Evolutionary conservation across 2,888 invertebrate species (phyloP), one percentile per base, ranked within the genome.

Genomic region (Agriopis aurantiaria): DNA sequence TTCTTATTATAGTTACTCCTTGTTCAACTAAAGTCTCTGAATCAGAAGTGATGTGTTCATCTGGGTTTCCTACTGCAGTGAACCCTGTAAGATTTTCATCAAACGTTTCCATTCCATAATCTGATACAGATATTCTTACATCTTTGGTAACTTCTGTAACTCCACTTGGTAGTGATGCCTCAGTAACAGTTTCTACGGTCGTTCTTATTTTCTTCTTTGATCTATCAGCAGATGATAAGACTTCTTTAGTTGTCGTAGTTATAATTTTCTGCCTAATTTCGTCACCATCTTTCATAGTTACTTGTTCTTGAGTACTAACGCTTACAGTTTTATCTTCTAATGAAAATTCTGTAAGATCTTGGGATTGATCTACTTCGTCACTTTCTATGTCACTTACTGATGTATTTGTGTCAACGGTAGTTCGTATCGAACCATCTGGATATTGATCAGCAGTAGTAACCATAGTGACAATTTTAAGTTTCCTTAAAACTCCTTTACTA

Each of bases 121-220:
- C 93, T 62, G 89, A 83, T 12, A 94, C 77, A 3, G 91, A 90
- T 43, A 94, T 88, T 85, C 89, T 91, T 0, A 93, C 82, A 74
- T 94, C 92, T 78, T 91, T 94, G 7, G 90, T 87, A 1, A 92
- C 83, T 87, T 94, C 93, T 40, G 85, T 88, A 8, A 84, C 83
- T 53, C 93, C 94, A 74, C 86, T 86, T 0, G 90, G 87, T 60
- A 91, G 78, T 69, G 85, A 83, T 33, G 90, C 89, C 78, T 92
- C 90, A 58, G 89, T 91, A 0, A 88, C 76, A 43, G 86, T 90
- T 84, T 92, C 91, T 49, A 83, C 75, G 0, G 92, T 92, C 17
- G 88, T 92, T 74, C 85, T 91, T 3, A 91, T 70, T 82, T 93
- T 92, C 73, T 88, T 91, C 51, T 85, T 89, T 8, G 82, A 80